phyloP scores from a whole-genome alignment of 2,888 invertebrate genomes.

The Scrobipalpa atriplicella region DNA sequence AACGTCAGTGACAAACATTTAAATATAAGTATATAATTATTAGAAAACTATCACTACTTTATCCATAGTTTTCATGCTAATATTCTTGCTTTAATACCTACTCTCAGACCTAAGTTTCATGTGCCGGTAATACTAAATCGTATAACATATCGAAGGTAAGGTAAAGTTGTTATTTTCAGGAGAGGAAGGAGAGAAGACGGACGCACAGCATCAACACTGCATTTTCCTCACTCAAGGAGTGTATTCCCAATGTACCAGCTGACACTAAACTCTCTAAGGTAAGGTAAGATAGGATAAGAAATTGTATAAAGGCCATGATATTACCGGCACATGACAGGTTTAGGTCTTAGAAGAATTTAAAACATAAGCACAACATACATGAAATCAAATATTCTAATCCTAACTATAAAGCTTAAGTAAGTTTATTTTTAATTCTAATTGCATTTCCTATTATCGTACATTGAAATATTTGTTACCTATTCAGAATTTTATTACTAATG shows the following conservation, averaged over 20 bases:
- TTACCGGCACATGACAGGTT: conserved; percentile 8
- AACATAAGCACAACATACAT: too few relatives aligned
- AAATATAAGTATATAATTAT: too few relatives aligned
- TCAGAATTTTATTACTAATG: too few relatives aligned
- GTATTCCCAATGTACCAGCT: conserved; percentile 97
- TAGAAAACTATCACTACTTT: too few relatives aligned
- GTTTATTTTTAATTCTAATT: too few relatives aligned
- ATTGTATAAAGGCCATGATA: neutral
- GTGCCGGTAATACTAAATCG: conserved; percentile 9
- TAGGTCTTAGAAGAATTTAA: neutral
- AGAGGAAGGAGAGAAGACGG: conserved; percentile 15
- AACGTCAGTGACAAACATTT: too few relatives aligned
- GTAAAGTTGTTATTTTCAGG: conserved; percentile 25
- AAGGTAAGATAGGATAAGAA: conserved; percentile 1
- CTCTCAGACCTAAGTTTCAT: conserved; percentile 6
- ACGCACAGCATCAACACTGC: conserved; percentile 97
- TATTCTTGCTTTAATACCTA: neutral
- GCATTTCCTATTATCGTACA: too few relatives aligned
- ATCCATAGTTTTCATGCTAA: neutral
- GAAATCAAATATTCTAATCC: too few relatives aligned
- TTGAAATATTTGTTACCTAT: too few relatives aligned
- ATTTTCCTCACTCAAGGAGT: conserved; percentile 94
- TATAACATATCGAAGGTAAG: conserved; percentile 42
- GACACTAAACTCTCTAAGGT: conserved; percentile 98
- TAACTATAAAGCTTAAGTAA: too few relatives aligned